Base-by-base conservation (phyloP, 37 sponge, comb jelly and placozoan genomes). In the Halisarca cf. caerulea region DNA sequence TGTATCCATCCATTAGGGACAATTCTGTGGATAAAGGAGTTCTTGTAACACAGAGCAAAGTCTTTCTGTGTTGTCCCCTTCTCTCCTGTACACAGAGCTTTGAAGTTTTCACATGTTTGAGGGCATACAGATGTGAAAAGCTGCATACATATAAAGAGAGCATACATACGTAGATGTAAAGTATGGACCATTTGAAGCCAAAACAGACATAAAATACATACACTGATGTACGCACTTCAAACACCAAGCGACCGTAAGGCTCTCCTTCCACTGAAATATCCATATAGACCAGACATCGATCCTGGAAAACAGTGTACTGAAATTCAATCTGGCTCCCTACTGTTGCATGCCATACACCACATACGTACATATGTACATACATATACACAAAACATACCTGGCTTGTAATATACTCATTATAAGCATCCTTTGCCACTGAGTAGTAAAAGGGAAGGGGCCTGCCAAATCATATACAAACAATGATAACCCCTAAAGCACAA, bases 1-100 rank as follows among this genome's bases (percentile, higher is more conserved):
- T 96, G 97, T 0, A 96, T 78, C 97, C 97, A 96, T 0, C 97
- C 97, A 70, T 69, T 82, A 5, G 84, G 81, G 15, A 96, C 90
- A 6, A 96, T 59, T 18, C 97, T 68, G 79, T 94, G 95, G 37
- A 94, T 34, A 33, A 91, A 47, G 38, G 83, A 68, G 34, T 85
- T 83, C 42, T 59, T 73, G 82, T 91, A 96, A 43, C 88, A 78
- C 3, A 88, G 91, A 17, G 45, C 33, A 11, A 66, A 37, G 47
- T 34, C 83, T 80, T 66, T 59, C 84, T 78, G 84, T 54, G 38
- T 57, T 41, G 35, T 39, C 1, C 89, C 89, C 37, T 82, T 82
- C 60, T 88, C 94, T 41, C 91, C 94, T 17, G 89, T 85, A 39
- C 94, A 91, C 57, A 96, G 87, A 18, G 78, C 57, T 2, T 77